phyloP scores from a whole-genome alignment of 2,888 invertebrate species.

The Brachyptera putata region DNA sequence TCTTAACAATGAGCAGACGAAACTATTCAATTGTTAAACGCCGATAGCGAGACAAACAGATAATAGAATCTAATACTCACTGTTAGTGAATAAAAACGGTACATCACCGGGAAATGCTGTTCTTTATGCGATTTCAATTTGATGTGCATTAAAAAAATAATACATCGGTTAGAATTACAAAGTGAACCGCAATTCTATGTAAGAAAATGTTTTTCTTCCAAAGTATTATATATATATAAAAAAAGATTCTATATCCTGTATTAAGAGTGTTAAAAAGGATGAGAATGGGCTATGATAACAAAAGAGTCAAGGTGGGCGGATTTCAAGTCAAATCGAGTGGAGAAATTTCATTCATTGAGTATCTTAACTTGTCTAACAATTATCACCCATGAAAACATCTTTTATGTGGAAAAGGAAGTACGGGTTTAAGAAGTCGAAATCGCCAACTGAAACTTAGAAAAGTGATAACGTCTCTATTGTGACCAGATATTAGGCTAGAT shows the following conservation, averaged over 20 bases:
- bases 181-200: slow-evolving; percentile 5
- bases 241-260: background rate
- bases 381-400: background rate
- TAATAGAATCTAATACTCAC: no score
- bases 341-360: no score
- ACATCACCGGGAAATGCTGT: background rate
- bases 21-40: slow-evolving; percentile 1
- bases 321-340: no score
- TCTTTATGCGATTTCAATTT: slow-evolving; percentile 1
- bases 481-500: no score
- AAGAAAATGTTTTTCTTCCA: no score
- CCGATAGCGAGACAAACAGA: no score
- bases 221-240: background rate
- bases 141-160: background rate
- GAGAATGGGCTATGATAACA: background rate
- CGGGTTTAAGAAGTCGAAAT: no score
- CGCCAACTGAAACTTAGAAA: no score
- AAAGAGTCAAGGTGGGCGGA: background rate
- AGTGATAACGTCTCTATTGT: no score
- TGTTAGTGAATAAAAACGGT: background rate
- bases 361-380: background rate
- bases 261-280: background rate
- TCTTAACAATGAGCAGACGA: background rate
- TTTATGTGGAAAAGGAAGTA: background rate
- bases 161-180: background rate